phyloP scores from a whole-genome alignment of 2,113 vertebrate genomes.

The Puntigrus tetrazona region DNA sequence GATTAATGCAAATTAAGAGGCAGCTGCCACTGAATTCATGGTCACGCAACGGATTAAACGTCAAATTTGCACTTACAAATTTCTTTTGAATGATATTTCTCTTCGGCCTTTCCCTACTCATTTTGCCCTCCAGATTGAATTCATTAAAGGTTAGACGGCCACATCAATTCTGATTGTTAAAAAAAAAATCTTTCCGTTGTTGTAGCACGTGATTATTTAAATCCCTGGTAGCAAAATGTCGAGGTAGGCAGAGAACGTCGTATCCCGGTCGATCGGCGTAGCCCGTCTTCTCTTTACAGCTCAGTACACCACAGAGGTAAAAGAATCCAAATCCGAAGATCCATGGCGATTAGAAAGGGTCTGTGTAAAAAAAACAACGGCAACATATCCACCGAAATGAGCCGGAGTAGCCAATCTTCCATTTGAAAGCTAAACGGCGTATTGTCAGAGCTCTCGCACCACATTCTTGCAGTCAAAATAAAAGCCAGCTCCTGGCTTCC shows the following conservation, averaged over 20 bases:
- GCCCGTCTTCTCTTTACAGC: conserved; percentile 60
- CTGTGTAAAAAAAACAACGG: conserved; percentile 26
- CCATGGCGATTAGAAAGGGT: conserved; percentile 37
- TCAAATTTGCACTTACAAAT: conserved; percentile 87
- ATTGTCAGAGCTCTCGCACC: conserved; percentile 46
- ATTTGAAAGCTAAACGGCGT: conserved; percentile 46
- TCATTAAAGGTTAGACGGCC: conserved; percentile 92
- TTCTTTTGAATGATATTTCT: conserved; percentile 99
- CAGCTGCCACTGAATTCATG: not conserved
- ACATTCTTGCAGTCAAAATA: conserved; percentile 56
- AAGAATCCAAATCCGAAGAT: conserved; percentile 40
- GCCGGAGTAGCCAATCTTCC: conserved; percentile 42
- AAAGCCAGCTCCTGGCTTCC: conserved; percentile 75
- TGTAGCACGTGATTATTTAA: conserved; percentile 74
- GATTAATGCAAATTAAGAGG: conserved; percentile 18
- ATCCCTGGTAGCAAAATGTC: conserved; percentile 72
- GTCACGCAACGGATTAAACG: conserved; percentile 20
- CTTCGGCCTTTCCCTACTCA: conserved; percentile 99
- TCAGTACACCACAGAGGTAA: conserved; percentile 13
- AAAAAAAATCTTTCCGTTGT: conserved; percentile 68
- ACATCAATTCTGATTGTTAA: conserved; percentile 84
- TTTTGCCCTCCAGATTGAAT: conserved; percentile 93
- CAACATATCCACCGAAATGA: conserved; percentile 42
- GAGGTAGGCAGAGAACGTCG: conserved; percentile 61
- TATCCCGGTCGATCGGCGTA: conserved; percentile 60